Evolutionary conservation across 2,888 invertebrate species (phyloP).

Genomic region (Ypsolopha sequella): DNA sequence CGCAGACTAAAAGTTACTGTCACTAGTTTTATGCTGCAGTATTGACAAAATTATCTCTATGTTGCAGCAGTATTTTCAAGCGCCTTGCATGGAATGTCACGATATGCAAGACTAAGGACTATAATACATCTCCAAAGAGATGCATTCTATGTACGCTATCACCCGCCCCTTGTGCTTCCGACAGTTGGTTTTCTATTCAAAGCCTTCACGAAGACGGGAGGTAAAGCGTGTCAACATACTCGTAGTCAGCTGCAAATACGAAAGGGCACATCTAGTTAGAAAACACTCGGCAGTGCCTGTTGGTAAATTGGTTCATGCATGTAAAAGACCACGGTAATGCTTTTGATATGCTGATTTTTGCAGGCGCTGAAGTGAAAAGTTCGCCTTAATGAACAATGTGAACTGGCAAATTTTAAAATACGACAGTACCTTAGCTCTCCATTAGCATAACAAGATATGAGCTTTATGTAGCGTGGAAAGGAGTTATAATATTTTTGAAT

Average conservation of each 20-base stretch:
- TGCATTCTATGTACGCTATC: neutral
- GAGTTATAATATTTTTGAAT: neutral
- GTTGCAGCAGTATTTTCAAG: neutral
- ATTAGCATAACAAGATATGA: too few relatives aligned
- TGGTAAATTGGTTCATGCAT: constrained; percentile 1
- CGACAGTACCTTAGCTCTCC: neutral
- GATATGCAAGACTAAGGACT: too few relatives aligned
- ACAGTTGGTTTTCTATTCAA: constrained; percentile 1
- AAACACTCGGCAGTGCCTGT: neutral
- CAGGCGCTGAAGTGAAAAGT: neutral
- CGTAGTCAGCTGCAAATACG: neutral
- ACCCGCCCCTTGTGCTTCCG: neutral
- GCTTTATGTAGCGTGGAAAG: neutral
- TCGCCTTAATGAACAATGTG: neutral
- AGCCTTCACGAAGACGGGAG: neutral
- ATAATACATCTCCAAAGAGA: neutral
- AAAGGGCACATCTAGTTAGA: neutral
- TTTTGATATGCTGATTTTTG: constrained; percentile 1
- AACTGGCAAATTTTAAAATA: neutral
- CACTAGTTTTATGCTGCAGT: too few relatives aligned
- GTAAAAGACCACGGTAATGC: neutral
- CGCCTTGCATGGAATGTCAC: neutral
- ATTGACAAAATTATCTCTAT: too few relatives aligned
- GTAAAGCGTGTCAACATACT: neutral
- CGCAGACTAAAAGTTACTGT: too few relatives aligned